Evolutionary conservation across 2,797 vertebrate genomes (phyloP), one percentile per base, ranked within the genome.

Genomic region (Serranus cabrilla): DNA sequence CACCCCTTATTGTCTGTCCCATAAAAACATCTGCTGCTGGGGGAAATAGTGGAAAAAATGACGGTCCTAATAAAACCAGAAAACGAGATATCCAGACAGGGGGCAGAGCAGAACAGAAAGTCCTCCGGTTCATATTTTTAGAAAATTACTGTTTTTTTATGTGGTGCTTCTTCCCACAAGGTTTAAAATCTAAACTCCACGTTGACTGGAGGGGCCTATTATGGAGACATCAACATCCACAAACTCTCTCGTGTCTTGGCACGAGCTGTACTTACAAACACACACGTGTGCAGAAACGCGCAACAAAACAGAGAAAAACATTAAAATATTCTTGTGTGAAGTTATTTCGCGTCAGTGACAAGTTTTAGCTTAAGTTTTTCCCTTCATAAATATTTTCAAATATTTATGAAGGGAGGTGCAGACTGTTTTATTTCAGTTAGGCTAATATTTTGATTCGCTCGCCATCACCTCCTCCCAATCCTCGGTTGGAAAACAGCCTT

Each of bases 1-100:
- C 55, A 34, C 54, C 68, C 56, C 58, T 76, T 21, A 80, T 74
- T 84, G 78, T 83, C 51, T 71, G 60, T 1, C 63, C 54, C 71
- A 65, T 45, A 56, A 80, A 87, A 76, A 86, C 79, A 83, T 80
- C 68, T 81, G 76, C 71, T 63, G 49, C 34, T 1, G 2, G 63
- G 49, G 40, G 2, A 17, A 14, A 64, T 7, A 13, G 13, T 45
- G 63, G 58, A 61, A 76, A 75, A 73, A 59, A 69, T 20, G 7
- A 86, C 9, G 4, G 21, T n/a, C 11, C 57, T 62, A 73, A 52
- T 49, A 64, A 78, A 80, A 55, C 7, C 17, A 57, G 14, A 7
- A 14, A 20, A 40, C 64, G n/a, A 55, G 25, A 16, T 34, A 7
- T 2, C 55, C 74, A 57, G 46, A 9, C 64, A 16, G 17, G 13